Evolutionary conservation across 2,113 vertebrate genomes (phyloP).

Genomic region (Hydropotes inermis): DNA sequence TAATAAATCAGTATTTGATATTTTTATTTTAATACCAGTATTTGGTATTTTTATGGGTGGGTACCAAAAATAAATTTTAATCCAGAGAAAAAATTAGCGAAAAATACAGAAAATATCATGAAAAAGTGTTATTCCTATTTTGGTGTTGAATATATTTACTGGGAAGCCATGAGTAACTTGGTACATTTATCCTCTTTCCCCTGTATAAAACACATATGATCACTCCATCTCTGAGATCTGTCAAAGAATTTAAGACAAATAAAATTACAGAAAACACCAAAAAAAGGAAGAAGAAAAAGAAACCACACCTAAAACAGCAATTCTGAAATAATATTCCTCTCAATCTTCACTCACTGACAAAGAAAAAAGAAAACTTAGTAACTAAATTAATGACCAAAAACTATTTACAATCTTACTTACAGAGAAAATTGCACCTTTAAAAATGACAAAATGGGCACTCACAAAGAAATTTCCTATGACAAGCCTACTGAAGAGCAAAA

Average conservation of each 20-base stretch:
- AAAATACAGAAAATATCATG: conserved; percentile 50
- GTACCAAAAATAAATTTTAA: conserved; percentile 35
- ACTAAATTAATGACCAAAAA: not conserved
- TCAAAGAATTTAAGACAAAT: not conserved
- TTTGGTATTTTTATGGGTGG: not conserved
- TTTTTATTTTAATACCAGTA: conserved; percentile 12
- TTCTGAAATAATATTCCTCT: not conserved
- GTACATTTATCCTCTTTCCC: conserved; percentile 34
- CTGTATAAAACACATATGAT: not conserved
- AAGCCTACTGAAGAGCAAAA: not conserved
- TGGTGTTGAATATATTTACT: conserved; percentile 52
- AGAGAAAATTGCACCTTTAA: not conserved
- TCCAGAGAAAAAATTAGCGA: conserved; percentile 26
- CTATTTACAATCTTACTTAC: not conserved
- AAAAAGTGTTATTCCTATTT: conserved; percentile 1
- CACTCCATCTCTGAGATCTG: conserved; percentile 20
- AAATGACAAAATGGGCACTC: not conserved
- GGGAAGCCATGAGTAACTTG: conserved; percentile 33
- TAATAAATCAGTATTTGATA: not conserved
- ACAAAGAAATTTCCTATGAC: not conserved
- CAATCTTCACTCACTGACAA: not conserved
- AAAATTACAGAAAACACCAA: not conserved
- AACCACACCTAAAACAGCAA: conserved; percentile 16
- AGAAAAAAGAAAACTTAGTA: not conserved
- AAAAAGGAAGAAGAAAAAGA: not conserved